Percentiles rank a stretch among this genome's conserved stretches.
Conservation (phyloP, 92 coral and sea anemone species). For the Ricordea florida region DNA sequence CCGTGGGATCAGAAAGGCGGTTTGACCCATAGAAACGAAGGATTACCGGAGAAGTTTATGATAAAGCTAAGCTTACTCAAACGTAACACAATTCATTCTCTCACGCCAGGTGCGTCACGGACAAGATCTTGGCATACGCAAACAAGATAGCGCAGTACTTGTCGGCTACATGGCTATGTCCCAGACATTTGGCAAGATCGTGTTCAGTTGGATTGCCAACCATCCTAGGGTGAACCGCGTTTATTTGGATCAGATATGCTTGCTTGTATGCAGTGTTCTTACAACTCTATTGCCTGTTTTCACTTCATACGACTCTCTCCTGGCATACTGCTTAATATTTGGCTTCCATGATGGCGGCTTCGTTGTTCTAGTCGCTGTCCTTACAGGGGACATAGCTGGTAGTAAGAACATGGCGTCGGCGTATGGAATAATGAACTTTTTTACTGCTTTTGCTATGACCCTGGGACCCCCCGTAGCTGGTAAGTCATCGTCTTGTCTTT, state of each 20-base stretch:
- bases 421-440: conserved; percentile 69
- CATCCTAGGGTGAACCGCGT: conserved; percentile 82
- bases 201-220: conserved; percentile 77
- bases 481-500: not conserved
- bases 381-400: conserved; percentile 76
- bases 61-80: no score
- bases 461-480: conserved; percentile 86
- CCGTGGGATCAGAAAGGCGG: no score
- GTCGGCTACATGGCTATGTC: conserved; percentile 86
- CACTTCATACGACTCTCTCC: conserved; percentile 48
- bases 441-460: conserved; percentile 78
- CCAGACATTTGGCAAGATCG: conserved; percentile 76
- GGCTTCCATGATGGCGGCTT: conserved; percentile 85
- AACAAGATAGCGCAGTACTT: conserved; percentile 55
- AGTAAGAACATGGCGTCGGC: conserved; percentile 67
- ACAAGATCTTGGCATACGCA: conserved; percentile 75
- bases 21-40: no score
- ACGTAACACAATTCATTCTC: no score
- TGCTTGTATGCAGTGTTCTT: conserved; percentile 67
- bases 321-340: conserved; percentile 72
- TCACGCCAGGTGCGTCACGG: conserved; percentile 80
- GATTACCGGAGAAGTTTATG: no score
- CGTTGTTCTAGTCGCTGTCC: conserved; percentile 70
- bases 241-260: conserved; percentile 63
- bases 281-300: conserved; percentile 79